A percentile compares a stretch with the other conserved stretches of the same genome.
These are phyloP conservation scores for Helicoverpa assulta DNA, from an alignment of 2,888 invertebrate species.

Conservation along the genomic window DNA sequence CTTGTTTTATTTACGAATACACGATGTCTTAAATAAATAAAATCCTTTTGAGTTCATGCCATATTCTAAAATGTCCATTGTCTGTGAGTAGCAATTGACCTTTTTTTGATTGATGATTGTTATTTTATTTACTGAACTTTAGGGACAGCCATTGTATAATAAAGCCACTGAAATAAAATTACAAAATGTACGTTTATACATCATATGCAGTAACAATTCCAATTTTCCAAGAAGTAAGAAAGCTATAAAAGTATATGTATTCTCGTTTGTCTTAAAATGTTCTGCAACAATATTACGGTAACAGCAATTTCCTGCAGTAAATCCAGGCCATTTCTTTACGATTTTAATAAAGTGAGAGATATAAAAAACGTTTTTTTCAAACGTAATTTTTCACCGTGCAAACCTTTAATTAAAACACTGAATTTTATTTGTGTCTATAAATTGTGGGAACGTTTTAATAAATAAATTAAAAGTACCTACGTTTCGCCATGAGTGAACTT, in stretches of 20 bases:
- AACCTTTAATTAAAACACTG: constrained; percentile 42
- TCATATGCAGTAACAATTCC: neutral
- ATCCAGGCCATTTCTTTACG: constrained; percentile 43
- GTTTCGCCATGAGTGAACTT: too few species aligned
- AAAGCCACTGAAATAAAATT: too few species aligned
- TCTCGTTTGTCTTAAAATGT: constrained; percentile 21
- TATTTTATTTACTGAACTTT: too few species aligned
- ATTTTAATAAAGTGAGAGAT: constrained; percentile 51
- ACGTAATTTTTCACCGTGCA: constrained; percentile 18
- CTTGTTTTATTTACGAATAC: neutral
- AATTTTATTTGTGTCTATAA: constrained; percentile 32
- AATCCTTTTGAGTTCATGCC: too few species aligned
- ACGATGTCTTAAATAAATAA: too few species aligned
- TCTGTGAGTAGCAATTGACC: too few species aligned
- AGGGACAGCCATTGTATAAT: too few species aligned
- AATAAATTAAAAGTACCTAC: neutral
- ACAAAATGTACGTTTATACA: neutral
- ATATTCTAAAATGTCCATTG: too few species aligned
- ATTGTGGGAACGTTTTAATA: constrained; percentile 33
- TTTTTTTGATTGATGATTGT: too few species aligned
- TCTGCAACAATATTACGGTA: constrained; percentile 22
- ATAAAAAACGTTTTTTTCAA: constrained; percentile 29
- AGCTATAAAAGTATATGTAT: constrained; percentile 18
- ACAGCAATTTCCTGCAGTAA: constrained; percentile 42
- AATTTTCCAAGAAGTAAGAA: neutral